A percentile compares a stretch with the other conserved stretches of the same genome.
Evolutionary conservation across 1,140 invertebrate genomes (phyloP).

Genomic region (Cheumatopsyche charites): DNA sequence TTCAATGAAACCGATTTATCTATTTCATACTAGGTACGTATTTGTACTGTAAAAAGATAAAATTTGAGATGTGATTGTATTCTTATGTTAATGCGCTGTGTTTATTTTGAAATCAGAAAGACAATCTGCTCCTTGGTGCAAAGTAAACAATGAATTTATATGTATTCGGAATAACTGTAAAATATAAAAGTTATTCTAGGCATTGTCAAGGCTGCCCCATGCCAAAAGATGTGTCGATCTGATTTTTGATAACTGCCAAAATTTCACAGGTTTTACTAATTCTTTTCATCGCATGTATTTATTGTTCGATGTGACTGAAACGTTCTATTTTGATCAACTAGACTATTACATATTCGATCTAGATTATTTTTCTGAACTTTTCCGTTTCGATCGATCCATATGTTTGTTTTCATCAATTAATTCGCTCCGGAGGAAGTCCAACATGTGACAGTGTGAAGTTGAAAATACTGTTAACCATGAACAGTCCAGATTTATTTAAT

Average conservation of each 20-base stretch:
- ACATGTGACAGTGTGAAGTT: slow-evolving; percentile 23
- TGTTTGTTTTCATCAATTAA: slow-evolving; percentile 22
- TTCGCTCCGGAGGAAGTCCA: slow-evolving; percentile 1
- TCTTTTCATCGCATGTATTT: background rate
- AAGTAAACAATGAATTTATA: slow-evolving; percentile 17
- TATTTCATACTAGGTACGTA: no score
- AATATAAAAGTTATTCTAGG: slow-evolving; percentile 28
- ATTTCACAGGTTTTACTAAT: background rate
- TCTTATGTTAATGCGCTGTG: no score
- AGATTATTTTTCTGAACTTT: background rate
- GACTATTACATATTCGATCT: no score
- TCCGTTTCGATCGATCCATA: background rate
- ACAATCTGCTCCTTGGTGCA: no score
- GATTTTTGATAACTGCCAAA: slow-evolving; percentile 14
- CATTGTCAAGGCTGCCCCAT: background rate
- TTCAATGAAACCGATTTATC: no score
- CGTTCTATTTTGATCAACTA: background rate
- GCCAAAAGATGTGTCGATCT: slow-evolving; percentile 13
- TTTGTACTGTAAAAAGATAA: no score
- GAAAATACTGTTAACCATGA: slow-evolving; percentile 27
- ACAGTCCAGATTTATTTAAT: no score
- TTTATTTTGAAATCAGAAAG: no score
- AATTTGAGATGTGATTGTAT: no score
- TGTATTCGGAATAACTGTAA: background rate
- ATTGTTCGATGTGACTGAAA: background rate